phyloP scores from a whole-genome alignment of 2,113 vertebrate species.

The Passerina amoena region DNA sequence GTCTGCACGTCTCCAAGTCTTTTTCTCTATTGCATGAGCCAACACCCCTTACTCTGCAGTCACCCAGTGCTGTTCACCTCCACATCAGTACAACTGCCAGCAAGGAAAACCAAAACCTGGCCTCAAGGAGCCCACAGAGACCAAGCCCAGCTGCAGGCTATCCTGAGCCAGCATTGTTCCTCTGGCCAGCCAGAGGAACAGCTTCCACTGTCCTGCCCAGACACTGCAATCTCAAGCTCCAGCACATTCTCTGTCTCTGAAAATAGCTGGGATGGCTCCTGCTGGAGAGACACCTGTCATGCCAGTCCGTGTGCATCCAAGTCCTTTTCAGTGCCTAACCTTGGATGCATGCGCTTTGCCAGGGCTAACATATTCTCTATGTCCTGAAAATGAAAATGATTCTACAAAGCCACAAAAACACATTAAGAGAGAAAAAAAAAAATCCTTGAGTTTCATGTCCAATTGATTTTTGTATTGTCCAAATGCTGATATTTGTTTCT shows the following conservation, averaged over 20 bases:
- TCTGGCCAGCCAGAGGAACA: neutral
- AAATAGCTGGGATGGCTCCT: neutral
- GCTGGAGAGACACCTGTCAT: neutral
- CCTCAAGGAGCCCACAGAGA: neutral
- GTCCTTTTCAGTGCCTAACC: neutral
- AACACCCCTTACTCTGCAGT: neutral
- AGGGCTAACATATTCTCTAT: neutral
- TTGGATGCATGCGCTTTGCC: rapidly evolving
- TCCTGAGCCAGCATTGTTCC: neutral
- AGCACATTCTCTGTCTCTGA: neutral
- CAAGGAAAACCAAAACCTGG: neutral
- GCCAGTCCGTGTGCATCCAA: neutral
- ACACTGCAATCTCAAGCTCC: neutral
- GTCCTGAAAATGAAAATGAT: neutral
- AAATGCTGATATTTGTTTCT: neutral
- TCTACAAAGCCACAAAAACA: neutral
- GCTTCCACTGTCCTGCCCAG: neutral
- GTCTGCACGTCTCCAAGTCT: neutral
- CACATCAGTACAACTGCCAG: rapidly evolving
- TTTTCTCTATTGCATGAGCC: neutral
- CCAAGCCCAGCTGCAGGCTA: neutral
- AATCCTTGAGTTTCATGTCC: neutral
- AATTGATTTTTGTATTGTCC: neutral
- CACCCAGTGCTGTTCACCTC: neutral
- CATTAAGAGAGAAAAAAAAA: neutral